Evolutionary conservation across 1,140 invertebrate species (phyloP).

Genomic region (Lutraria rhynchaena): DNA sequence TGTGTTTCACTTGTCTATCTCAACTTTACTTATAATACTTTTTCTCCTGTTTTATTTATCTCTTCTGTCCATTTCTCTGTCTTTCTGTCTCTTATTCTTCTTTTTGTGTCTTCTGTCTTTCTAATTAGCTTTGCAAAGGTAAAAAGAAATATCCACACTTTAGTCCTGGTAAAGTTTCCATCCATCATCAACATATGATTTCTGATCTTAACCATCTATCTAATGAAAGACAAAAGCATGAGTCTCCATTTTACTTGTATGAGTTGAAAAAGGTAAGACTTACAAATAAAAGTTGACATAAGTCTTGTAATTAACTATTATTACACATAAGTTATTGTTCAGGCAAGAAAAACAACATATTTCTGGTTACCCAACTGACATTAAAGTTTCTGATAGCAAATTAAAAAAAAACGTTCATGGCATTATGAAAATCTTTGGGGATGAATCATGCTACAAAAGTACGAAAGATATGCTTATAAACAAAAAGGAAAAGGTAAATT

Average conservation of each 20-base stretch:
- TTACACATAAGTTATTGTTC: too few relatives aligned
- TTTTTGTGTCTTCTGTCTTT: neutral
- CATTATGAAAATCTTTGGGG: too few relatives aligned
- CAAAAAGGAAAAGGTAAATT: too few relatives aligned
- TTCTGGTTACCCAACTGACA: too few relatives aligned
- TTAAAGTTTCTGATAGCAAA: too few relatives aligned
- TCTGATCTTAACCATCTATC: constrained; percentile 21
- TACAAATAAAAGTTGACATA: neutral
- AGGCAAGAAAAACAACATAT: too few relatives aligned
- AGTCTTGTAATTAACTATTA: too few relatives aligned
- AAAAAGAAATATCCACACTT: neutral
- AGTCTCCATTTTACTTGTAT: neutral
- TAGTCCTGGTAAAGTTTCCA: neutral
- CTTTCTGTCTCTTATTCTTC: neutral
- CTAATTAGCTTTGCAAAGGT: constrained; percentile 6
- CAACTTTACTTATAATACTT: too few relatives aligned
- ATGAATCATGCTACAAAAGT: too few relatives aligned
- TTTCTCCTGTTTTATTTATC: neutral
- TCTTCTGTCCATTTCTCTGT: neutral
- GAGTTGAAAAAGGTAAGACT: neutral
- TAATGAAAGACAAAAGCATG: constrained; percentile 11
- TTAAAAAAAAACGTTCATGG: too few relatives aligned
- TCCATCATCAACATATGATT: constrained; percentile 20
- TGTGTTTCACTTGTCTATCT: too few relatives aligned
- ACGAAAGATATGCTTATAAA: too few relatives aligned